Conservation (phyloP, 2,113 vertebrate genomes). For the Tichodroma muraria region DNA sequence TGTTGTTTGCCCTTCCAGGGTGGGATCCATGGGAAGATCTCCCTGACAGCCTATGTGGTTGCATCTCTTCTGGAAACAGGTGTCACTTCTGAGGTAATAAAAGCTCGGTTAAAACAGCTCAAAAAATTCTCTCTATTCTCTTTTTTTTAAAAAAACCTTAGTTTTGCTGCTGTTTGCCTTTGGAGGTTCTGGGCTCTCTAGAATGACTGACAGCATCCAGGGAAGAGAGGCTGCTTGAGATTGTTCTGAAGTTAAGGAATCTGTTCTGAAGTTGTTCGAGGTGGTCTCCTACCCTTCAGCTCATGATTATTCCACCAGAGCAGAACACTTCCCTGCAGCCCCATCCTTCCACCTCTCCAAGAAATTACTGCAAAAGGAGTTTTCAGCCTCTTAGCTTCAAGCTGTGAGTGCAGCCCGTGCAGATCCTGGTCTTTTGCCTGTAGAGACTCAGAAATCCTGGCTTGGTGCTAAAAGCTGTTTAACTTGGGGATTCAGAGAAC, state of each 20-base stretch:
- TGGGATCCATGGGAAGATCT: conserved; percentile 88
- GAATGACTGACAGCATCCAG: background rate
- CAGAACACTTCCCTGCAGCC: background rate
- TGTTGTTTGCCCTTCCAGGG: conserved; percentile 68
- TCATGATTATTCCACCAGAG: background rate
- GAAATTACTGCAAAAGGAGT: background rate
- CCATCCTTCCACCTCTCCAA: background rate
- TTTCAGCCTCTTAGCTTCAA: background rate
- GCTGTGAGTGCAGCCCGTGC: background rate
- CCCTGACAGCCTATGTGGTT: conserved; percentile 88
- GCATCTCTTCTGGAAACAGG: conserved; percentile 87
- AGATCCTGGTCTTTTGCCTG: background rate
- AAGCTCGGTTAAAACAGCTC: background rate
- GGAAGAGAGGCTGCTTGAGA: background rate
- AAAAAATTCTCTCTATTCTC: background rate
- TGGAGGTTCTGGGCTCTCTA: background rate
- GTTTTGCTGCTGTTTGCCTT: background rate
- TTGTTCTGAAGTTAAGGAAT: background rate
- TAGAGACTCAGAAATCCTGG: background rate
- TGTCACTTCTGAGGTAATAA: conserved; percentile 81
- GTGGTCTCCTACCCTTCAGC: background rate
- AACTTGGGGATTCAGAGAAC: background rate
- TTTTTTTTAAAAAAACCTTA: background rate
- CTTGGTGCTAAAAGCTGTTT: background rate
- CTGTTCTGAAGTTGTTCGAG: background rate